These are phyloP conservation scores for Eumaeus atala DNA, from an alignment of 1,140 invertebrate genomes.

Conservation along the genomic window DNA sequence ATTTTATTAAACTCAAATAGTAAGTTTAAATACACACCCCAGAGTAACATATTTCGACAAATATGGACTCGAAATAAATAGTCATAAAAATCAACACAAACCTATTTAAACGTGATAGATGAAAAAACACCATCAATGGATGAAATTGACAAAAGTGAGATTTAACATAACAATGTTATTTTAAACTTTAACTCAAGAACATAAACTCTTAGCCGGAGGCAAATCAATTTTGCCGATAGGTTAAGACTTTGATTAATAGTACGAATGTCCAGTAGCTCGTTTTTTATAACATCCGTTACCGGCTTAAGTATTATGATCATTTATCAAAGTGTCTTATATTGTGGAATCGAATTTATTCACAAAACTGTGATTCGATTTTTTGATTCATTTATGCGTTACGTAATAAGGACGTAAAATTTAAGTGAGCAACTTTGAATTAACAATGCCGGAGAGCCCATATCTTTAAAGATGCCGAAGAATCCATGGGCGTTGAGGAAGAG, in stretches of 20 bases:
- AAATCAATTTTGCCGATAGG: conserved; percentile 25
- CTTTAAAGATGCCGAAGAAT: too few relatives aligned
- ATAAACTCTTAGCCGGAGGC: conserved; percentile 10
- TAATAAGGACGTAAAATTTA: background rate
- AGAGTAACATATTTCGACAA: too few relatives aligned
- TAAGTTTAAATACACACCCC: too few relatives aligned
- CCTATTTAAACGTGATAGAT: conserved; percentile 6
- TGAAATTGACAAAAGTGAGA: conserved; percentile 1
- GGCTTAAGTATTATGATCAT: conserved; percentile 51
- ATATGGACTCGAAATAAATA: too few relatives aligned
- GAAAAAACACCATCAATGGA: conserved; percentile 9
- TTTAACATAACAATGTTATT: background rate
- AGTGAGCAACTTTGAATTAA: too few relatives aligned
- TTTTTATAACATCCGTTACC: conserved; percentile 45
- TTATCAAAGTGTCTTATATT: conserved; percentile 54
- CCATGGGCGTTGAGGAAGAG: too few relatives aligned
- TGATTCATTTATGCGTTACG: conserved; percentile 21
- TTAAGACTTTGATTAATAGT: conserved; percentile 58
- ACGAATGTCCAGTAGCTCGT: conserved; percentile 48
- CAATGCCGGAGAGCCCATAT: too few relatives aligned
- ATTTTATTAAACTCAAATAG: too few relatives aligned
- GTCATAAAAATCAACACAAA: conserved; percentile 2
- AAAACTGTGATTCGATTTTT: conserved; percentile 43
- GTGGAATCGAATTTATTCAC: conserved; percentile 53
- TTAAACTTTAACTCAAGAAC: conserved; percentile 8